A percentile compares a stretch with the other conserved stretches of the same genome.
Evolutionary conservation across 2,888 invertebrate species (phyloP).

Genomic region (Trissolcus japonicus): DNA sequence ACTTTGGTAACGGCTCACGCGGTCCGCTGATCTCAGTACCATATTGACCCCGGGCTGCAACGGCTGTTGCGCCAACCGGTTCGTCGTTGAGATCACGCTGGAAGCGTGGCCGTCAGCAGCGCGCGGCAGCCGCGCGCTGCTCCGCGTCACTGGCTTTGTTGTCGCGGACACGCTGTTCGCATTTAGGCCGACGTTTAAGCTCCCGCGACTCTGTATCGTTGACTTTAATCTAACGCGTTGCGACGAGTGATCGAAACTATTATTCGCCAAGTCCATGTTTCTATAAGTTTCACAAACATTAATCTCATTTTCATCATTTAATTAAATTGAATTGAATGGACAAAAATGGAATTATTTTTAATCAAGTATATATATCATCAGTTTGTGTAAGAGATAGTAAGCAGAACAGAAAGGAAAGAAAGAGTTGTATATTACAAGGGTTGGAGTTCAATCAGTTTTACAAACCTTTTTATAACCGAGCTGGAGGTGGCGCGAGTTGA

Average conservation of each 20-base stretch:
- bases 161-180: conserved; percentile 61
- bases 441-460: neutral
- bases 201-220: conserved; percentile 65
- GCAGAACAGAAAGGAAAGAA: conserved; percentile 38
- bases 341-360: neutral
- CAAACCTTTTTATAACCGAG: conserved; percentile 71
- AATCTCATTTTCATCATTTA: conserved; percentile 1
- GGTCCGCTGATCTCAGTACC: conserved; percentile 72
- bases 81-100: conserved; percentile 65
- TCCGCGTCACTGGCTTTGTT: conserved; percentile 70
- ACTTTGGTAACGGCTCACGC: conserved; percentile 70
- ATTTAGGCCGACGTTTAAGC: conserved; percentile 59
- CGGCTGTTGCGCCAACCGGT: conserved; percentile 62
- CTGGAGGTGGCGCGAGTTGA: conserved; percentile 69
- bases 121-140: conserved; percentile 66
- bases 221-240: conserved; percentile 70
- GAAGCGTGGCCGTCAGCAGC: conserved; percentile 58
- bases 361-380: no score
- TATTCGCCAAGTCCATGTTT: conserved; percentile 69
- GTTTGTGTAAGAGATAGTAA: conserved; percentile 2
- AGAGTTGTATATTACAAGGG: conserved; percentile 12
- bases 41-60: conserved; percentile 69
- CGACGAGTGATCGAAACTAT: conserved; percentile 67
- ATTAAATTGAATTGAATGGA: no score
- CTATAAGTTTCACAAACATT: conserved; percentile 62